A percentile compares a stretch with the other conserved stretches of the same genome.
Conservation (phyloP, 53 echinoderm and acorn worm genomes). For the Antedon mediterranea region DNA sequence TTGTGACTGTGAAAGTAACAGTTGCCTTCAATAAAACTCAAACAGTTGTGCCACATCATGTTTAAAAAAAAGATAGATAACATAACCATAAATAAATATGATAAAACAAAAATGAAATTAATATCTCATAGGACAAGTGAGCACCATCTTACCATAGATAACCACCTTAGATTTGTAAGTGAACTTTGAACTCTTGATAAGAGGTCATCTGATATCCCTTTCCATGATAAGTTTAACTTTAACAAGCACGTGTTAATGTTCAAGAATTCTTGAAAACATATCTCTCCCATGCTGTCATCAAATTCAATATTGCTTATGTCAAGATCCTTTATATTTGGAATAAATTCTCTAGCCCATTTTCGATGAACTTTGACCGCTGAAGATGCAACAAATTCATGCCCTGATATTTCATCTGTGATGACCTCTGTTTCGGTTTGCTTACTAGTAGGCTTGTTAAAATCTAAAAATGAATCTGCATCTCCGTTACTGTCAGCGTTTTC, state of each 20-base stretch:
- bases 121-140: too few relatives aligned
- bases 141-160: background rate
- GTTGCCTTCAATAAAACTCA: too few relatives aligned
- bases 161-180: background rate
- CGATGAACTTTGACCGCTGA: too few relatives aligned
- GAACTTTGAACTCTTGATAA: slow-evolving; percentile 5
- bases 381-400: background rate
- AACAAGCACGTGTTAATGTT: slow-evolving; percentile 33
- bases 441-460: too few relatives aligned
- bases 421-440: too few relatives aligned
- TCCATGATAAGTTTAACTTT: slow-evolving; percentile 38
- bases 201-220: slow-evolving; percentile 20
- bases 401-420: background rate
- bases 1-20: too few relatives aligned
- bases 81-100: too few relatives aligned
- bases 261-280: slow-evolving; percentile 67
- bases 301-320: slow-evolving; percentile 52
- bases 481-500: background rate
- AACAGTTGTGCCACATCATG: too few relatives aligned
- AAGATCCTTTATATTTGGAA: slow-evolving; percentile 44
- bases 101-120: too few relatives aligned
- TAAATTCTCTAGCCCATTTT: background rate
- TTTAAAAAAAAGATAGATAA: too few relatives aligned
- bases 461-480: background rate
- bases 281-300: slow-evolving; percentile 29